Percentiles rank a stretch among this genome's conserved stretches.
phyloP scores from a whole-genome alignment of 2,113 vertebrate species.

The Cyrtonyx montezumae region DNA sequence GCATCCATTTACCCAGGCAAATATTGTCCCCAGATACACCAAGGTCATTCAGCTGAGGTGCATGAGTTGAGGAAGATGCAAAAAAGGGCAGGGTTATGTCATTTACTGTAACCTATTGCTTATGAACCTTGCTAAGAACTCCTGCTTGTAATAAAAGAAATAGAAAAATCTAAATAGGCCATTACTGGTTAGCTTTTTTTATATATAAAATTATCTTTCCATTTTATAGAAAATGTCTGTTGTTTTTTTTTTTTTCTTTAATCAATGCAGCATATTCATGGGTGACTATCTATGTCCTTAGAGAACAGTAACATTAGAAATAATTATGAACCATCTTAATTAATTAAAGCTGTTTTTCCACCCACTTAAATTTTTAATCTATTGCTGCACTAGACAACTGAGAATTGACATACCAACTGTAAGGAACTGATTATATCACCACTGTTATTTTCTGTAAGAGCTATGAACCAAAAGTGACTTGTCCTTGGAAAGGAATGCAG shows the following conservation, averaged over 20 bases:
- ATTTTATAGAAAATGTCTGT: slow-evolving; percentile 37
- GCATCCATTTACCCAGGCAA: not conserved
- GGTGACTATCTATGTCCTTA: not conserved
- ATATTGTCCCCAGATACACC: not conserved
- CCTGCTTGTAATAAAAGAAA: not conserved
- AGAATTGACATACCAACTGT: slow-evolving; percentile 25
- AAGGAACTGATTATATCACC: slow-evolving; percentile 12
- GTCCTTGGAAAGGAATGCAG: not conserved
- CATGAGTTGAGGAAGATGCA: not conserved
- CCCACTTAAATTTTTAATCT: slow-evolving; percentile 48
- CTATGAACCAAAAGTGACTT: not conserved
- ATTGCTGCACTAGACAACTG: slow-evolving; percentile 13
- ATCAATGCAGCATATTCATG: slow-evolving; percentile 34
- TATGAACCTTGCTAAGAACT: not conserved
- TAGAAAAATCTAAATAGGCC: not conserved
- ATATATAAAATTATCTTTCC: not conserved
- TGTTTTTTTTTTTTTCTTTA: not conserved
- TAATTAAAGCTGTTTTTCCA: slow-evolving; percentile 58
- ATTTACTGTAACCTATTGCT: not conserved
- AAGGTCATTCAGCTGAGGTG: not conserved
- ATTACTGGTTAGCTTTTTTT: not conserved
- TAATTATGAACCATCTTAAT: slow-evolving; percentile 62
- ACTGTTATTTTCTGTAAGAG: not conserved
- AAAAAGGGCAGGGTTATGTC: not conserved
- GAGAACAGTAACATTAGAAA: slow-evolving; percentile 57